phyloP scores from a whole-genome alignment of 2,797 vertebrate genomes.

The Periparus ater region DNA sequence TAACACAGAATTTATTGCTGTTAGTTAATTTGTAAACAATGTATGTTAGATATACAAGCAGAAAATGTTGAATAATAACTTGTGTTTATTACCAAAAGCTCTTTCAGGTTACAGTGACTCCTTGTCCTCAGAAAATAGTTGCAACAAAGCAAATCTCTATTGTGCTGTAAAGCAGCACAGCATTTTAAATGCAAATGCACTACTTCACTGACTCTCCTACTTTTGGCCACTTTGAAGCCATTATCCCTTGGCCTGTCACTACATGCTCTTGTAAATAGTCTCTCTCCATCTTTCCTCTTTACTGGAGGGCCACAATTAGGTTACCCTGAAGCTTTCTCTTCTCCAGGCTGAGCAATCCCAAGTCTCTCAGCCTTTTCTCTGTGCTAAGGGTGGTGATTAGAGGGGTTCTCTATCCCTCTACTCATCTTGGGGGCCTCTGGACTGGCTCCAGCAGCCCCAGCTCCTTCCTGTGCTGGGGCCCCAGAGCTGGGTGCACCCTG shows the following conservation, averaged over 20 bases:
- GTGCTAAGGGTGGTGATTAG: not conserved
- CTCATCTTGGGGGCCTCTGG: not conserved
- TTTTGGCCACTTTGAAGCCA: not conserved
- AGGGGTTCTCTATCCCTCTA: not conserved
- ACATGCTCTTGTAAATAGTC: not conserved
- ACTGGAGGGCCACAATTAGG: not conserved
- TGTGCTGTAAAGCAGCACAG: not conserved
- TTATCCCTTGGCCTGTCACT: not conserved
- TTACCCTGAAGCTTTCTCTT: not conserved
- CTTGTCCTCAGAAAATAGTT: not conserved
- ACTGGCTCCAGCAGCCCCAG: rapidly evolving
- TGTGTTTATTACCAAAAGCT: not conserved
- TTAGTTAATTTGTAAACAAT: not conserved
- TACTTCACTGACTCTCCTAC: not conserved
- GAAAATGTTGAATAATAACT: not conserved
- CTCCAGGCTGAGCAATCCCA: not conserved
- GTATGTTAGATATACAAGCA: not conserved
- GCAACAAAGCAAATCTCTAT: not conserved
- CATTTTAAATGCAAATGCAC: not conserved
- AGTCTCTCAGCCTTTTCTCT: not conserved
- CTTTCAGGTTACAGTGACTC: not conserved
- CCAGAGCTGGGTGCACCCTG: not conserved
- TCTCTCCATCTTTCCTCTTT: not conserved
- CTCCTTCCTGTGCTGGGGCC: not conserved
- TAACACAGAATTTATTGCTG: not conserved